These are phyloP conservation scores for Drosophila mojavensis DNA, from an alignment of 1,140 invertebrate genomes.

Conservation along the genomic window DNA sequence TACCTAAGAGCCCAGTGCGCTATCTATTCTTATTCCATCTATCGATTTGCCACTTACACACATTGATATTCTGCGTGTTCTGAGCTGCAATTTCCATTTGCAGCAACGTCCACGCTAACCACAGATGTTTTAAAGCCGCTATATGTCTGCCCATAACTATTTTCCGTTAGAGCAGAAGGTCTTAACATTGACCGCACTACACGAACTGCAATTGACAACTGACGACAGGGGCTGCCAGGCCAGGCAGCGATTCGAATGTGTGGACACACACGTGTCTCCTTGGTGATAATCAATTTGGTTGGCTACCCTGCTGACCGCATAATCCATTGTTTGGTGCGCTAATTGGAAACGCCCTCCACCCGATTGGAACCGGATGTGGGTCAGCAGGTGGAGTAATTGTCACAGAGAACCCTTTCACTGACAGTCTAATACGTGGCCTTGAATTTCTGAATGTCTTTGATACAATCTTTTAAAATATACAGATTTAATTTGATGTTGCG, in stretches of 20 bases:
- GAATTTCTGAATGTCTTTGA: not conserved
- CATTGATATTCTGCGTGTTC: slow-evolving; percentile 81
- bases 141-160: slow-evolving; percentile 40
- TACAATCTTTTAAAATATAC: not conserved
- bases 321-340: slow-evolving; percentile 49
- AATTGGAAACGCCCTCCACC: slow-evolving; percentile 28
- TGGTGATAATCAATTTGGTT: slow-evolving; percentile 76
- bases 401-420: not conserved
- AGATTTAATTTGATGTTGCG: too few species aligned
- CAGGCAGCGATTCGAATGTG: slow-evolving; percentile 48
- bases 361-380: not conserved
- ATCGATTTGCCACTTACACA: slow-evolving; percentile 73
- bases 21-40: not conserved
- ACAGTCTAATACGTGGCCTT: slow-evolving; percentile 5
- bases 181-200: slow-evolving; percentile 41
- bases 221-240: slow-evolving; percentile 20
- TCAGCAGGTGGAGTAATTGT: not conserved
- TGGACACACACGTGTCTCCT: slow-evolving; percentile 72
- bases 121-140: slow-evolving; percentile 41
- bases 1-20: slow-evolving; percentile 23
- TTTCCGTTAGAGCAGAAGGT: not conserved
- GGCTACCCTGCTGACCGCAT: slow-evolving; percentile 6
- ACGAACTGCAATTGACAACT: slow-evolving; percentile 59
- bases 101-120: slow-evolving; percentile 39
- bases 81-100: slow-evolving; percentile 53